These are phyloP conservation scores for Agapornis roseicollis DNA, from an alignment of 2,113 vertebrate genomes.

Conservation along the genomic window DNA sequence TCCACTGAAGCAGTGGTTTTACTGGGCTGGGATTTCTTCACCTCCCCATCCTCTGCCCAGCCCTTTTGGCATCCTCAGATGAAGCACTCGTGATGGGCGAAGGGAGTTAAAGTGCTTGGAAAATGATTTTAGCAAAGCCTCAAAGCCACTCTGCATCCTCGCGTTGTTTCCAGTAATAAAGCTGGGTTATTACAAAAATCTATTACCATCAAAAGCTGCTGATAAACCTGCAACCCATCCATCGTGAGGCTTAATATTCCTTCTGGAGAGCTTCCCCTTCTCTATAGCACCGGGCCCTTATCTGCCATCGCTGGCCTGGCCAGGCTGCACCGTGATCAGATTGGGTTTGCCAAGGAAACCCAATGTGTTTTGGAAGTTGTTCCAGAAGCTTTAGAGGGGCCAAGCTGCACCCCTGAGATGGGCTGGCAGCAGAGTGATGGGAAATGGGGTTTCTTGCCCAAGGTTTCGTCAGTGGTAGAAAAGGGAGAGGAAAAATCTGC, in stretches of 20 bases:
- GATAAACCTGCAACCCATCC: not conserved
- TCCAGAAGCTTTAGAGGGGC: not conserved
- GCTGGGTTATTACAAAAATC: not conserved
- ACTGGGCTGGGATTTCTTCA: not conserved
- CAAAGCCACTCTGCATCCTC: not conserved
- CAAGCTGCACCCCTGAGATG: not conserved
- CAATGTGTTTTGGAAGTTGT: not conserved
- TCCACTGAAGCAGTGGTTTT: not conserved
- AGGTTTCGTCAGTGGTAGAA: not conserved
- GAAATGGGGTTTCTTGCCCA: not conserved
- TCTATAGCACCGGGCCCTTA: not conserved
- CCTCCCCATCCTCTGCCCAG: not conserved
- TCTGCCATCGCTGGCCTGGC: not conserved
- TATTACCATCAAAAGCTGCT: not conserved
- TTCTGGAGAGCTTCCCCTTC: not conserved
- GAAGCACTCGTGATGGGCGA: not conserved
- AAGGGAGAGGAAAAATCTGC: not conserved
- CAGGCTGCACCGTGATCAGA: accelerated
- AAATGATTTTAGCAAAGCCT: not conserved
- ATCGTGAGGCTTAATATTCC: not conserved
- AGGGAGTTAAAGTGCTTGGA: not conserved
- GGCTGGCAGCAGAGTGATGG: too few species aligned
- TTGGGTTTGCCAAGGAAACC: not conserved
- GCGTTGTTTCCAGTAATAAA: slow-evolving; percentile 12
- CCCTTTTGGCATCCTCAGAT: accelerated